These are phyloP conservation scores for Hippasteria phrygiana DNA, from an alignment of 53 echinoderm and acorn worm species.

Conservation along the genomic window DNA sequence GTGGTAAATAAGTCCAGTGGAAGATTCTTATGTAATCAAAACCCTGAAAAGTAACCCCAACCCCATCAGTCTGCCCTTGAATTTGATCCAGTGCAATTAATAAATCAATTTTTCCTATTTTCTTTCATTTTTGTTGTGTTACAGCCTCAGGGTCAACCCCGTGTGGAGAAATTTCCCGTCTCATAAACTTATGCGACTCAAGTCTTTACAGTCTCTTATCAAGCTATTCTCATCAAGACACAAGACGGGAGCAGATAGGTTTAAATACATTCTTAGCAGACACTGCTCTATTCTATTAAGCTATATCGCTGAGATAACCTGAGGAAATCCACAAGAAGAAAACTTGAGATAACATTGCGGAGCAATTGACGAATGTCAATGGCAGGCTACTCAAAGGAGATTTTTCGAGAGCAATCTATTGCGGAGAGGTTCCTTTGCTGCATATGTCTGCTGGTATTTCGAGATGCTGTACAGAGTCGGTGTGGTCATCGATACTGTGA, in stretches of 20 bases:
- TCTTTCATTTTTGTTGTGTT: background rate
- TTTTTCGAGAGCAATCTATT: conserved; percentile 31
- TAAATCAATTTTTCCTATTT: no score
- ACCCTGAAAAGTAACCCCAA: no score
- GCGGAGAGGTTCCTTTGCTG: conserved; percentile 54
- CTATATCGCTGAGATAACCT: conserved; percentile 23
- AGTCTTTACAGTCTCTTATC: background rate
- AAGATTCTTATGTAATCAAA: background rate
- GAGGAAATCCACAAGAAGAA: background rate
- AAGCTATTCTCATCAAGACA: background rate
- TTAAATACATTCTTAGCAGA: background rate
- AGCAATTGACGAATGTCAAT: no score
- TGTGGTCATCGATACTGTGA: conserved; percentile 75
- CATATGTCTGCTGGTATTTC: conserved; percentile 51
- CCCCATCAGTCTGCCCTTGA: no score
- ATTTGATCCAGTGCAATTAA: no score
- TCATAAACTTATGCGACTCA: background rate
- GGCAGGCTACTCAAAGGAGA: conserved; percentile 36
- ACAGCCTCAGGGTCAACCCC: background rate
- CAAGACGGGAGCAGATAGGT: background rate
- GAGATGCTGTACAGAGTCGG: conserved; percentile 60
- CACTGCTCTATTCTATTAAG: background rate
- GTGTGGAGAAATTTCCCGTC: background rate
- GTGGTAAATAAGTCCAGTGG: no score
- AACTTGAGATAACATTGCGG: background rate